A percentile compares a stretch with the other conserved stretches of the same genome.
Evolutionary conservation across 2,113 vertebrate species (phyloP).

Genomic region (human): DNA sequence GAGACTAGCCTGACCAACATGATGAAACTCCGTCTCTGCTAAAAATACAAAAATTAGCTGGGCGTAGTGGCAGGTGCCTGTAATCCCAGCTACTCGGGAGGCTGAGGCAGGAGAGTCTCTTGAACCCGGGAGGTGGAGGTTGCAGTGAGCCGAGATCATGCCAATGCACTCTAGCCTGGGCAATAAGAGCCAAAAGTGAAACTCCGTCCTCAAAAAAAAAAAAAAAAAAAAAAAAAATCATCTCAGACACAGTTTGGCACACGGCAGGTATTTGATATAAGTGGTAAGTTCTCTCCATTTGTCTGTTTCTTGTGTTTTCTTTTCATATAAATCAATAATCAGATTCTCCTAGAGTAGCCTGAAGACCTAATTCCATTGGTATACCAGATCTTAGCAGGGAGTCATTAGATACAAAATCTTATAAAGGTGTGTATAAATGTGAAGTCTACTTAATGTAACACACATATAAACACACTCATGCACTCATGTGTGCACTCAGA

Average conservation of each 20-base stretch:
- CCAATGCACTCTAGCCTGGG: no score
- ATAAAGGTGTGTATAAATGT: background rate
- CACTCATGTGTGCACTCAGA: background rate
- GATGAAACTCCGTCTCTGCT: no score
- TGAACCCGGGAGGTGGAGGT: no score
- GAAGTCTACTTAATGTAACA: background rate
- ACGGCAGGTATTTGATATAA: background rate
- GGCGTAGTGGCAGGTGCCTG: no score
- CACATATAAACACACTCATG: background rate
- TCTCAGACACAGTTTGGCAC: background rate
- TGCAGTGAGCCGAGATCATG: no score
- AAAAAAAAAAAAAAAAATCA: background rate
- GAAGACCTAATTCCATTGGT: background rate
- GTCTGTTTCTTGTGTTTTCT: background rate
- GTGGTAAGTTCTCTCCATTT: background rate
- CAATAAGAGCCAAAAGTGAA: no score
- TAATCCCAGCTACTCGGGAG: no score
- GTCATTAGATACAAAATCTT: background rate
- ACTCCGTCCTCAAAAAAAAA: no score
- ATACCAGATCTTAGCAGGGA: background rate
- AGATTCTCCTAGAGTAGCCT: background rate
- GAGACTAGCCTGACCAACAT: no score
- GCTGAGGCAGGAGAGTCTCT: no score
- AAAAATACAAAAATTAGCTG: no score
- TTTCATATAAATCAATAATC: background rate